A percentile compares a stretch with the other conserved stretches of the same genome.
Evolutionary conservation across 2,113 vertebrate species (phyloP).

Genomic region (Entomyzon cyanotis): DNA sequence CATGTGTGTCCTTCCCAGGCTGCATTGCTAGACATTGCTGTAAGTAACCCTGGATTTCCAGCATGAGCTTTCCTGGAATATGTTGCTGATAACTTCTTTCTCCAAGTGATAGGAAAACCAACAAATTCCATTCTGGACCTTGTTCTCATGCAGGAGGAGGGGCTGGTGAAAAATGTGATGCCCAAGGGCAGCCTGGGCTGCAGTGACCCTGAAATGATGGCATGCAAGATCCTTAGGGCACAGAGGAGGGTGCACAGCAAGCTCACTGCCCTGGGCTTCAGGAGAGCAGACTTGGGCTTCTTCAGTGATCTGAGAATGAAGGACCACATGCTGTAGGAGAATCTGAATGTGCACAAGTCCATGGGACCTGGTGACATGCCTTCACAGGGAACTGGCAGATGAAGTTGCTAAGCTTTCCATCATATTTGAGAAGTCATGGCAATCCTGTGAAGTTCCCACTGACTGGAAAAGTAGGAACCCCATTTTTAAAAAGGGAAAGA

Average conservation of each 20-base stretch:
- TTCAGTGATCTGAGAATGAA: background rate
- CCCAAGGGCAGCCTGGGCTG: background rate
- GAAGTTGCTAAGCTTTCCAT: background rate
- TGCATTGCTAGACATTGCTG: background rate
- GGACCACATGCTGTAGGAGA: background rate
- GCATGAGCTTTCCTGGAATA: background rate
- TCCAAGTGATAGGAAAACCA: background rate
- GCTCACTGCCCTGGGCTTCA: background rate
- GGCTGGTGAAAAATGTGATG: background rate
- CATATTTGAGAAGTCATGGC: background rate
- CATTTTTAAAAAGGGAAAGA: background rate
- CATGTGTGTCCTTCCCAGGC: background rate
- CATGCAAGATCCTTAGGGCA: no score
- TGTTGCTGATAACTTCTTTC: background rate
- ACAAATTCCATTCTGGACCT: rapidly evolving
- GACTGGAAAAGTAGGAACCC: background rate
- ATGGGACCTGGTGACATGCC: background rate
- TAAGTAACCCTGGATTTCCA: background rate
- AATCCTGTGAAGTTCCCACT: background rate
- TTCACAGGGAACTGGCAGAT: background rate
- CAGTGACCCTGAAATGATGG: background rate
- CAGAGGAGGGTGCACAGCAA: background rate
- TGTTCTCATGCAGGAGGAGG: background rate
- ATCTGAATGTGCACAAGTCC: no score
- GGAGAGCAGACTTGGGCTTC: background rate